A percentile compares a stretch with the other conserved stretches of the same genome.
Conservation (phyloP, 2,888 invertebrate species). For the Netelia inedita region DNA sequence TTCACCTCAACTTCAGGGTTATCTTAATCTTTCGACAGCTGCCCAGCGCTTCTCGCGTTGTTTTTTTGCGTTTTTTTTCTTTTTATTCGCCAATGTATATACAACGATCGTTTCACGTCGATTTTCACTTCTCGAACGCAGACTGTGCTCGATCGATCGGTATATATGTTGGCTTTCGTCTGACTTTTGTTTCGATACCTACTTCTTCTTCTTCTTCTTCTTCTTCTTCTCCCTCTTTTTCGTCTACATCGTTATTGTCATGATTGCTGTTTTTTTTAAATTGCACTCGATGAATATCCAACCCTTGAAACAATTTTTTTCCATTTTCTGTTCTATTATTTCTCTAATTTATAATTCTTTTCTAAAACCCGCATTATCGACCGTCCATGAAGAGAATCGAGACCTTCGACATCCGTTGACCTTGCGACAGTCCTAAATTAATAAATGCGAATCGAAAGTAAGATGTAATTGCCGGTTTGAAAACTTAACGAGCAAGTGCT, state of each 20-base stretch:
- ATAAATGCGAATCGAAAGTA: conserved; percentile 62
- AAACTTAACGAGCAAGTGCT: conserved; percentile 72
- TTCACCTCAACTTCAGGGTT: conserved; percentile 84
- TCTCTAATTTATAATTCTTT: not conserved
- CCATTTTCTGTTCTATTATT: not conserved
- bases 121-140: conserved; percentile 60
- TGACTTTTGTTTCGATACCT: conserved; percentile 30
- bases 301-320: too few species aligned
- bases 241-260: not conserved
- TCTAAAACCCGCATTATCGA: not conserved
- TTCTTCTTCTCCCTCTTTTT: conserved; percentile 8
- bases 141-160: conserved; percentile 56
- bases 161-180: conserved; percentile 32
- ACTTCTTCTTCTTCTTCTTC: not conserved
- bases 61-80: conserved; percentile 34
- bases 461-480: conserved; percentile 74
- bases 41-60: conserved; percentile 80
- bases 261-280: not conserved
- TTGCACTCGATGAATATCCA: not conserved
- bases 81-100: conserved; percentile 27
- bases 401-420: conserved; percentile 67
- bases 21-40: conserved; percentile 85
- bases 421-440: conserved; percentile 71
- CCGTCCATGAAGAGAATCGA: conserved; percentile 15
- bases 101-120: conserved; percentile 61